phyloP scores from a whole-genome alignment of 1,140 invertebrate genomes.

The Bombyx mori region DNA sequence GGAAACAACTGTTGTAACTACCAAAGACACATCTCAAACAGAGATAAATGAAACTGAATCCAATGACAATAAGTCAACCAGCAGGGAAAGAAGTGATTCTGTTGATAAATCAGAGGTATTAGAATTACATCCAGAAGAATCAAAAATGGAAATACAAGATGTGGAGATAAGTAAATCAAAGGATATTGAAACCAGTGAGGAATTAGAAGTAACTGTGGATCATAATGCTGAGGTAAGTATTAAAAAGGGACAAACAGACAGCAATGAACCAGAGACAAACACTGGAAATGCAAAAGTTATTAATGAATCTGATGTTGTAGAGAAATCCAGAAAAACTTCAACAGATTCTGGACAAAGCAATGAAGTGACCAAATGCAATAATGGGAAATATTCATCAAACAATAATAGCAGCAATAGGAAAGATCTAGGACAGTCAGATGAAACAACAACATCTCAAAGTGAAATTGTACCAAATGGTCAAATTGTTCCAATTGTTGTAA shows the following conservation, averaged over 20 bases:
- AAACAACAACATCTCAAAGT: slow-evolving; percentile 19
- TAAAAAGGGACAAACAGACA: slow-evolving; percentile 39
- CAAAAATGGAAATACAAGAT: slow-evolving; percentile 44
- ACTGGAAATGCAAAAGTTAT: slow-evolving; percentile 31
- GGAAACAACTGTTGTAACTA: slow-evolving; percentile 2
- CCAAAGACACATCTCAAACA: slow-evolving; percentile 9
- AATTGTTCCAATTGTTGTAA: slow-evolving; percentile 29
- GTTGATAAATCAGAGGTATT: slow-evolving; percentile 53
- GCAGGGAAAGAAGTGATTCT: slow-evolving; percentile 28
- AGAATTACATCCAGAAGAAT: slow-evolving; percentile 56
- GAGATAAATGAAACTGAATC: slow-evolving; percentile 6
- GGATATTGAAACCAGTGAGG: slow-evolving; percentile 20
- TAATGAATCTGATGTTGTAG: slow-evolving; percentile 64
- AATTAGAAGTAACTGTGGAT: slow-evolving; percentile 19
- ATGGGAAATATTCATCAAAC: slow-evolving; percentile 9
- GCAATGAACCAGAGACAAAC: slow-evolving; percentile 27
- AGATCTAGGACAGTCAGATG: slow-evolving; percentile 21
- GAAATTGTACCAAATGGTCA: slow-evolving; percentile 37
- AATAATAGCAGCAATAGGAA: slow-evolving; percentile 13
- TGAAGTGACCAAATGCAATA: slow-evolving; percentile 14
- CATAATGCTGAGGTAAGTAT: slow-evolving; percentile 51
- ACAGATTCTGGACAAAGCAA: slow-evolving; percentile 12
- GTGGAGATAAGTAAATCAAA: slow-evolving; percentile 29
- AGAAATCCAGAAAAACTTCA: slow-evolving; percentile 25
- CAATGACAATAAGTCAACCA: slow-evolving; percentile 8